These are phyloP conservation scores for Cecidostiba fungosa DNA, from an alignment of 2,888 invertebrate species.

Conservation along the genomic window DNA sequence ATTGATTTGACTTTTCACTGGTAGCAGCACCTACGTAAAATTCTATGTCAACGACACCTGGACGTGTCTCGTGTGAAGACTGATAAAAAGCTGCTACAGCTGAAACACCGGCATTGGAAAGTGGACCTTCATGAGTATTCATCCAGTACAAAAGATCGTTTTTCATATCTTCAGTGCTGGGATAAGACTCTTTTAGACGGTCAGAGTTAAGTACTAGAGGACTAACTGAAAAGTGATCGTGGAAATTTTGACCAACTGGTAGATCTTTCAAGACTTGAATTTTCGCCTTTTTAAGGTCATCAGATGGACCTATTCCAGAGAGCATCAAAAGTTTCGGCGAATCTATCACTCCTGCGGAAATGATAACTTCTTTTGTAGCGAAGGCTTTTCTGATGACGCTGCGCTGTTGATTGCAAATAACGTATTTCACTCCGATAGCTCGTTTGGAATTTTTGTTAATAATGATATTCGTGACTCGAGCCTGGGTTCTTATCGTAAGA, in stretches of 20 bases:
- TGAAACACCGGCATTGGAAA: neutral
- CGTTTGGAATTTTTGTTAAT: neutral
- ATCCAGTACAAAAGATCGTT: neutral
- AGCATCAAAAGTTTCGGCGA: constrained; percentile 1
- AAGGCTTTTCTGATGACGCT: neutral
- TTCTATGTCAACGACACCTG: neutral
- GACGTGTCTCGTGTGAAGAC: neutral
- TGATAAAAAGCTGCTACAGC: neutral
- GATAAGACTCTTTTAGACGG: neutral
- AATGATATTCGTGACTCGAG: neutral
- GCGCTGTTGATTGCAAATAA: too few species aligned
- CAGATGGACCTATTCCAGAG: constrained; percentile 1
- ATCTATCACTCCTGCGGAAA: neutral
- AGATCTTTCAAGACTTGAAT: neutral
- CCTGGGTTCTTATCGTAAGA: neutral
- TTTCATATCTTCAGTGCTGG: neutral
- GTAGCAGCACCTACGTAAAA: neutral
- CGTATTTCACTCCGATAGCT: neutral
- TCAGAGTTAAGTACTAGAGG: neutral
- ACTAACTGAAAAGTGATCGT: neutral
- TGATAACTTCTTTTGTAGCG: neutral
- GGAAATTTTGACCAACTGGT: neutral
- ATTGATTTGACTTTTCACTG: neutral
- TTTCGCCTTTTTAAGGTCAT: neutral
- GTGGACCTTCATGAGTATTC: neutral